A percentile compares a stretch with the other conserved stretches of the same genome.
phyloP scores from a whole-genome alignment of 2,888 invertebrate species.

The Leptinotarsa rubiginosa region DNA sequence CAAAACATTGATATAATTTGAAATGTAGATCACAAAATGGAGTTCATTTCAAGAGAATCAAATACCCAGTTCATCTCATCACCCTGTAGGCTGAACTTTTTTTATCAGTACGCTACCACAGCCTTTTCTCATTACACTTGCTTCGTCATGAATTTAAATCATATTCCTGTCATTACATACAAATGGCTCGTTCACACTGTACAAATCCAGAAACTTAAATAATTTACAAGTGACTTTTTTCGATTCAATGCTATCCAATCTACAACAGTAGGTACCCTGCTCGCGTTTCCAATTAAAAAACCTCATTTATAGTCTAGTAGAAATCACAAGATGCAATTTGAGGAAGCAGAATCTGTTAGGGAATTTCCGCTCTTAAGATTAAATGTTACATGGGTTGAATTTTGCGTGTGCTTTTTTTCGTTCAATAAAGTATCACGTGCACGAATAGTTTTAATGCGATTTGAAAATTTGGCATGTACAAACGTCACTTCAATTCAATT shows the following conservation, averaged over 20 bases:
- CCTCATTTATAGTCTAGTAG: conserved; percentile 66
- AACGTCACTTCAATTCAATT: conserved; percentile 66
- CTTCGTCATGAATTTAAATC: too few species aligned
- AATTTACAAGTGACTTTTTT: not conserved
- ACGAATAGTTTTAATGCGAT: conserved; percentile 67
- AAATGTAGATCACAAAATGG: too few species aligned
- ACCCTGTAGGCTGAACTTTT: too few species aligned
- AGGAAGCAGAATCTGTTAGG: conserved; percentile 58
- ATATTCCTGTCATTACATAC: too few species aligned
- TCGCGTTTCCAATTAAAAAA: conserved; percentile 67
- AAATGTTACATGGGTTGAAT: conserved; percentile 53
- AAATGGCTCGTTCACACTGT: too few species aligned
- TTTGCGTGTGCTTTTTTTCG: conserved; percentile 37
- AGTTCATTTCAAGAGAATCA: too few species aligned
- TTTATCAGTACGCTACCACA: too few species aligned
- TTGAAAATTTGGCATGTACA: conserved; percentile 66
- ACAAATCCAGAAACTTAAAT: not conserved
- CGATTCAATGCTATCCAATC: conserved; percentile 1
- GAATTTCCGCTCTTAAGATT: conserved; percentile 59
- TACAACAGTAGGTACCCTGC: conserved; percentile 48
- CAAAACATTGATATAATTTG: too few species aligned
- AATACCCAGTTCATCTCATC: too few species aligned
- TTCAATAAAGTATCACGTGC: conserved; percentile 66
- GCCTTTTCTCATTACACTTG: too few species aligned
- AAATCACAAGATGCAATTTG: conserved; percentile 66